Evolutionary conservation across 2,797 vertebrate genomes (phyloP).

Genomic region (Clamator glandarius): DNA sequence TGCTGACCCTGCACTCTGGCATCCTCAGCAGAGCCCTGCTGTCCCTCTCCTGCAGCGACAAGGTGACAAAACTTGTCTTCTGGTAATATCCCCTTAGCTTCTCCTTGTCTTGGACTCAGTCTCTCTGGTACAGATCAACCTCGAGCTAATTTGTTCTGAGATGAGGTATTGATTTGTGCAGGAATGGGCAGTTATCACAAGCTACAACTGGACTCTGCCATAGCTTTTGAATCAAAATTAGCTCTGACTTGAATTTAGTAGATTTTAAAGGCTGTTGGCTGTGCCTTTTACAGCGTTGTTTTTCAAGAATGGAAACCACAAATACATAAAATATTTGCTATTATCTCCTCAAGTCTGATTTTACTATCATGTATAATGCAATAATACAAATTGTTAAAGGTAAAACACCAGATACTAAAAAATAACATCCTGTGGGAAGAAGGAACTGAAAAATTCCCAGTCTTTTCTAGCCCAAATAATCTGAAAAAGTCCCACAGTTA

Average conservation of each 20-base stretch:
- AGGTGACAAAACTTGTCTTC: neutral
- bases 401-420: neutral
- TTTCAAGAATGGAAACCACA: neutral
- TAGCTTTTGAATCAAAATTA: neutral
- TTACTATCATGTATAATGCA: neutral
- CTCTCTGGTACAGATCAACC: neutral
- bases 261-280: neutral
- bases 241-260: neutral
- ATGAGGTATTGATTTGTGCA: neutral
- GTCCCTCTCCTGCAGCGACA: neutral
- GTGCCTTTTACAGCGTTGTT: neutral
- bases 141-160: neutral
- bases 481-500: fast-evolving
- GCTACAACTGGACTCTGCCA: neutral
- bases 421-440: neutral
- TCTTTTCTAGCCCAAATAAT: neutral
- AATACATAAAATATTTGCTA: neutral
- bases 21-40: neutral
- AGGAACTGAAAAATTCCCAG: neutral
- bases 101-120: neutral
- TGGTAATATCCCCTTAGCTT: neutral
- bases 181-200: neutral
- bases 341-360: neutral
- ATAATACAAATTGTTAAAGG: neutral
- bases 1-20: fast-evolving